These are phyloP conservation scores for Eilema griseolum DNA, from an alignment of 2,888 invertebrate species.

Conservation along the genomic window DNA sequence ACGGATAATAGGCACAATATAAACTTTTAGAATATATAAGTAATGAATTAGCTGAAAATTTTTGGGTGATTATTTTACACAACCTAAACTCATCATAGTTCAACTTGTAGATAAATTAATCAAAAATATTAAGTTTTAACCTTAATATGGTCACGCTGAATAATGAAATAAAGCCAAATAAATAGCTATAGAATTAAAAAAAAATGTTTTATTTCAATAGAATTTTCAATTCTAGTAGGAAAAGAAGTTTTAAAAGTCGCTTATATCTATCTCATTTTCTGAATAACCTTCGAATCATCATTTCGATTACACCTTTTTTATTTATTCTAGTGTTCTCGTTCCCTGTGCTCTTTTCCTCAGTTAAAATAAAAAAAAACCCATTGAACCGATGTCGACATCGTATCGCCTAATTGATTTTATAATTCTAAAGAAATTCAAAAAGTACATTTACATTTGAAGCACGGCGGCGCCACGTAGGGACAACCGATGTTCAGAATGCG, in stretches of 20 bases:
- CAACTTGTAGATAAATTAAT: background rate
- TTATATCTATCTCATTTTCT: background rate
- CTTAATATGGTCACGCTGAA: too few relatives aligned
- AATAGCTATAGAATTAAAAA: too few relatives aligned
- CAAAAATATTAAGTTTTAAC: background rate
- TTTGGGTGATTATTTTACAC: background rate
- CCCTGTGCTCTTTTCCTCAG: background rate
- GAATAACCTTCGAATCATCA: background rate
- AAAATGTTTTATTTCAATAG: too few relatives aligned
- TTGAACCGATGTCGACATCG: slow-evolving; percentile 55
- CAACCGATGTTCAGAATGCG: slow-evolving; percentile 52
- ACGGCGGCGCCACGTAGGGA: slow-evolving; percentile 64
- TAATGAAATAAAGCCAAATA: too few relatives aligned
- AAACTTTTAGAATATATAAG: slow-evolving; percentile 32
- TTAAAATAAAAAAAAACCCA: slow-evolving; percentile 34
- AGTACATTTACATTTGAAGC: slow-evolving; percentile 71
- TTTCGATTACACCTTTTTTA: background rate
- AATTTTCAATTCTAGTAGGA: too few relatives aligned
- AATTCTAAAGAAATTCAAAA: slow-evolving; percentile 70
- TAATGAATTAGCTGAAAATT: background rate
- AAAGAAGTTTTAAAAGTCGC: background rate
- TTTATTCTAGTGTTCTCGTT: background rate
- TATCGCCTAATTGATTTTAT: slow-evolving; percentile 79
- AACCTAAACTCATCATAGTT: background rate
- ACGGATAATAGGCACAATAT: too few relatives aligned